These are phyloP conservation scores for Phyllotreta striolata DNA, from an alignment of 2,888 invertebrate genomes.

Conservation along the genomic window DNA sequence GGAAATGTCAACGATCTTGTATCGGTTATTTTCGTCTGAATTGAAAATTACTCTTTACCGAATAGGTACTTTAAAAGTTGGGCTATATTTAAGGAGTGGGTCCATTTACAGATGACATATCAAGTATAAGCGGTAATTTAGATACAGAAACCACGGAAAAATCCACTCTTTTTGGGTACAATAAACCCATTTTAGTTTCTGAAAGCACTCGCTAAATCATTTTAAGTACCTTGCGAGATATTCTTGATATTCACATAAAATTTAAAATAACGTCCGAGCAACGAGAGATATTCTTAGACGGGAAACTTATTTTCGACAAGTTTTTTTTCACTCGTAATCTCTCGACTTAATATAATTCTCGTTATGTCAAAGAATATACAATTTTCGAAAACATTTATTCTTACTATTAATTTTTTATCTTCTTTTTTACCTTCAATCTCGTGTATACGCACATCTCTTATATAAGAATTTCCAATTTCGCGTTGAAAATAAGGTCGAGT, in stretches of 20 bases:
- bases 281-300: slow-evolving; percentile 7
- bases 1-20: too few species aligned
- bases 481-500: slow-evolving; percentile 8
- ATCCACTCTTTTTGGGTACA: slow-evolving; percentile 26
- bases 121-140: slow-evolving; percentile 21
- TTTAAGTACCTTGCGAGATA: slow-evolving; percentile 30
- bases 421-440: background rate
- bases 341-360: slow-evolving; percentile 3
- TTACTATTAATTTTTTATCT: slow-evolving; percentile 9
- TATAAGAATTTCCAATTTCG: background rate
- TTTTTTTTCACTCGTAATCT: too few species aligned
- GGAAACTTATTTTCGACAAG: slow-evolving; percentile 8
- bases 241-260: slow-evolving; percentile 26
- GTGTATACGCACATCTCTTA: background rate
- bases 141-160: slow-evolving; percentile 24
- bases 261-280: slow-evolving; percentile 23
- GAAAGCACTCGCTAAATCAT: slow-evolving; percentile 27
- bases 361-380: slow-evolving; percentile 25
- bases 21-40: too few species aligned
- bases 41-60: background rate
- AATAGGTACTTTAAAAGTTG: slow-evolving; percentile 21
- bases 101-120: slow-evolving; percentile 18
- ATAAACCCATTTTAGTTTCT: slow-evolving; percentile 28
- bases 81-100: slow-evolving; percentile 11
- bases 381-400: slow-evolving; percentile 29